Percentiles rank a stretch among this genome's conserved stretches.
These are phyloP conservation scores for Menidia beryllina DNA, from an alignment of 2,113 vertebrate genomes.

Conservation along the genomic window DNA sequence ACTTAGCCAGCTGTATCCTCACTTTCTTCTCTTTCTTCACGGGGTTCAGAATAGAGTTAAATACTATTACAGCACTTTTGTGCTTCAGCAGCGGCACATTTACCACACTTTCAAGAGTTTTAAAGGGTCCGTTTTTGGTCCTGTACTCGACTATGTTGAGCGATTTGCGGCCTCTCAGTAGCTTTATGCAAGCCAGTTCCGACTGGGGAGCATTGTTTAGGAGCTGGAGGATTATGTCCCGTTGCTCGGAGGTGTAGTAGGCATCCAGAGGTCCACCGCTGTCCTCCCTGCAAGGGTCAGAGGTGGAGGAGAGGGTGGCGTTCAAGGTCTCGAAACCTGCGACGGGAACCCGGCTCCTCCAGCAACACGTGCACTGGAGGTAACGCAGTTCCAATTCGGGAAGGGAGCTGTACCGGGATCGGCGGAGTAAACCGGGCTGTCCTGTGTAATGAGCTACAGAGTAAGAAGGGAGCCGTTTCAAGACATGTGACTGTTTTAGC, in stretches of 20 bases:
- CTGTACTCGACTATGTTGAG: slow-evolving; percentile 74
- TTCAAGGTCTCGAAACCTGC: slow-evolving; percentile 48
- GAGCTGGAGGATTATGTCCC: slow-evolving; percentile 75
- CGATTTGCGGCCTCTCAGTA: slow-evolving; percentile 81
- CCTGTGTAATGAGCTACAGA: slow-evolving; percentile 50
- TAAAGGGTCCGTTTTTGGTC: slow-evolving; percentile 80
- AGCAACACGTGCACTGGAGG: slow-evolving; percentile 78
- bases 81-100: slow-evolving; percentile 81
- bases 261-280: slow-evolving; percentile 63
- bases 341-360: slow-evolving; percentile 69
- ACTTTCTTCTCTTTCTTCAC: slow-evolving; percentile 67
- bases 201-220: slow-evolving; percentile 78
- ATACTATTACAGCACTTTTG: slow-evolving; percentile 80
- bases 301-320: slow-evolving; percentile 7
- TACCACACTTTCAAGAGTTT: slow-evolving; percentile 77
- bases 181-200: slow-evolving; percentile 78
- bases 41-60: slow-evolving; percentile 81
- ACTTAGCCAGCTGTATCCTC: slow-evolving; percentile 72
- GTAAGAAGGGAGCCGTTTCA: background rate
- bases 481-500: too few species aligned
- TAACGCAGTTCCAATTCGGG: slow-evolving; percentile 66
- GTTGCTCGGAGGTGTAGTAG: slow-evolving; percentile 78
- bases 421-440: slow-evolving; percentile 55
- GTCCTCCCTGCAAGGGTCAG: slow-evolving; percentile 36
- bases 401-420: slow-evolving; percentile 30